A percentile compares a stretch with the other conserved stretches of the same genome.
These are phyloP conservation scores for Branchellion lobata DNA, from an alignment of 2,888 invertebrate species.

Conservation along the genomic window DNA sequence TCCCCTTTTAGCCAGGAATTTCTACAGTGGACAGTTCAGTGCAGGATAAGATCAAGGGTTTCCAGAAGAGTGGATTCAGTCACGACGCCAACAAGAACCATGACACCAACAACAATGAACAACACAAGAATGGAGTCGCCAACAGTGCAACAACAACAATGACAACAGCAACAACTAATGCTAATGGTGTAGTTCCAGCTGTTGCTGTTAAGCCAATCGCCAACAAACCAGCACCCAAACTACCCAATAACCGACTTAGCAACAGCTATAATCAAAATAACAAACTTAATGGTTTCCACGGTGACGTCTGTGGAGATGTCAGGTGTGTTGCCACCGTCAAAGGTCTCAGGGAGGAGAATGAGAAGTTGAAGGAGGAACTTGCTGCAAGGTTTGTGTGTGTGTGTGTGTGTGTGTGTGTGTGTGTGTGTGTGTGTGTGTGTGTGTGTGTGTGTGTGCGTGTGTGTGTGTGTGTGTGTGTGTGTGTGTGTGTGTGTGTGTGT, in stretches of 20 bases:
- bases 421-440: constrained; percentile 31
- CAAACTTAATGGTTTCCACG: neutral
- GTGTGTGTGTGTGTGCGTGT: constrained; percentile 26
- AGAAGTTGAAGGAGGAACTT: constrained; percentile 87
- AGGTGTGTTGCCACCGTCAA: neutral
- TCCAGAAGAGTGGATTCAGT: neutral
- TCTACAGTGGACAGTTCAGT: neutral
- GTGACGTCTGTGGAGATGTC: neutral
- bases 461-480: constrained; percentile 17
- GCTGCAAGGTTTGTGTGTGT: constrained; percentile 92
- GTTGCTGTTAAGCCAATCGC: neutral
- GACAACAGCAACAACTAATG: too few relatives aligned
- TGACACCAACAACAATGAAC: neutral
- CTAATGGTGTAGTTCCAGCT: too few relatives aligned
- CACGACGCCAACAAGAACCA: neutral
- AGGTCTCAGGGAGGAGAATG: constrained; percentile 87
- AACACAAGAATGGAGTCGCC: neutral
- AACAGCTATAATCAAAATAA: neutral
- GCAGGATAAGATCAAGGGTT: constrained; percentile 6
- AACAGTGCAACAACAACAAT: neutral
- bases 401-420: constrained; percentile 4
- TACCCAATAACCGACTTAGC: neutral
- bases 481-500: too few relatives aligned
- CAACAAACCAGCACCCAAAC: neutral
- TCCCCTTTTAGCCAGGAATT: too few relatives aligned